A percentile compares a stretch with the other conserved stretches of the same genome.
phyloP scores from a whole-genome alignment of 30 jellyfish, hydroid and myxozoan genomes.

The Cassiopea andromeda region DNA sequence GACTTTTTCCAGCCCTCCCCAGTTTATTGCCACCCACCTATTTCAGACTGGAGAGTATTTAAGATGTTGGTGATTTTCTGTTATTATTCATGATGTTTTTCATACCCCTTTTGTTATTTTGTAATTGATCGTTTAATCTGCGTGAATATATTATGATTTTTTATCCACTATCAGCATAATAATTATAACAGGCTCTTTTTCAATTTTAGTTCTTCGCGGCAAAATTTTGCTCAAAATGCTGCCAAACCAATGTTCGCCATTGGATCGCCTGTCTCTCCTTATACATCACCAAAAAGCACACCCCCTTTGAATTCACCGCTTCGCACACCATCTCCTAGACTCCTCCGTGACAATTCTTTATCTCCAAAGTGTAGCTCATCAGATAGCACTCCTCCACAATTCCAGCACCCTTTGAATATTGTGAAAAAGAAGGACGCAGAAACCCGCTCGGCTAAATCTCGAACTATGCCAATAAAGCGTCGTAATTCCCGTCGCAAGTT shows the following conservation, averaged over 20 bases:
- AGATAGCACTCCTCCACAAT: slow-evolving; percentile 37
- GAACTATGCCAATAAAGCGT: slow-evolving; percentile 27
- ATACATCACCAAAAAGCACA: slow-evolving; percentile 62
- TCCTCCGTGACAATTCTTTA: slow-evolving; percentile 4
- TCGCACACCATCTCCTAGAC: slow-evolving; percentile 70
- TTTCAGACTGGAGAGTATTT: no score
- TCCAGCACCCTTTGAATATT: not conserved
- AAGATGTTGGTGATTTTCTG: no score
- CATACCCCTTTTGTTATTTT: no score
- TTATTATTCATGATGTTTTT: no score
- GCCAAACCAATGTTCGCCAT: slow-evolving; percentile 53
- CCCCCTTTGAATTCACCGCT: slow-evolving; percentile 51
- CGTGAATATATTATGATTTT: no score
- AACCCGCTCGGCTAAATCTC: not conserved
- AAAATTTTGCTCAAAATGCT: not conserved
- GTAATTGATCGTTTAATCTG: no score
- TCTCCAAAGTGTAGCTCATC: slow-evolving; percentile 43
- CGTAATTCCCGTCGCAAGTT: slow-evolving; percentile 35
- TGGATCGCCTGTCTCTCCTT: slow-evolving; percentile 75
- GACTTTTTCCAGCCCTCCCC: no score
- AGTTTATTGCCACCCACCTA: no score
- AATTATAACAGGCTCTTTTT: no score
- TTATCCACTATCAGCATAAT: no score
- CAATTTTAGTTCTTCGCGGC: slow-evolving; percentile 15
- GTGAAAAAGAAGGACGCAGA: slow-evolving; percentile 8